These are phyloP conservation scores for Apteryx owenii DNA, from an alignment of 2,113 vertebrate species.

Conservation along the genomic window DNA sequence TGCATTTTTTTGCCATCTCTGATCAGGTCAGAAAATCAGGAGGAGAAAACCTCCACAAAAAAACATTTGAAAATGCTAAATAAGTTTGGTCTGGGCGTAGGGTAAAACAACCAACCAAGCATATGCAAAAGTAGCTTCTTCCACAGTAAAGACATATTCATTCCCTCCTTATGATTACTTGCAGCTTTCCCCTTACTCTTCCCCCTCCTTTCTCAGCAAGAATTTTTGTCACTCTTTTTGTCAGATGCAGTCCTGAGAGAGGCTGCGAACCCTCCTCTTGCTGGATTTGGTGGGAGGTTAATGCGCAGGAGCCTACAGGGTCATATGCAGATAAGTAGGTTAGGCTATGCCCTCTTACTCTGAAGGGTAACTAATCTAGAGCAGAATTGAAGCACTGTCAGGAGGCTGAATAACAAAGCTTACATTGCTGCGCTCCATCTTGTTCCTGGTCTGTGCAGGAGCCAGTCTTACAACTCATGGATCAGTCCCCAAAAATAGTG, in stretches of 20 bases:
- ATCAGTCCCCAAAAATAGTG: background rate
- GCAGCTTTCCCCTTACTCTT: background rate
- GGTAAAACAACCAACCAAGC: background rate
- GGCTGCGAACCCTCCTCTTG: background rate
- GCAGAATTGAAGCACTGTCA: background rate
- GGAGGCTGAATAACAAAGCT: background rate
- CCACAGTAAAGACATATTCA: background rate
- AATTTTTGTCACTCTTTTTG: no score
- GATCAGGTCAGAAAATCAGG: background rate
- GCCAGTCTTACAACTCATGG: background rate
- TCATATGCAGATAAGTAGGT: background rate
- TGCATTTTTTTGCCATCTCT: background rate
- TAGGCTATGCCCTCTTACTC: background rate
- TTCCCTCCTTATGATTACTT: background rate
- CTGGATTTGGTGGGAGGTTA: background rate
- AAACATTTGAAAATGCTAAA: background rate
- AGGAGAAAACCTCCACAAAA: background rate
- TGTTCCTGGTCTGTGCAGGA: background rate
- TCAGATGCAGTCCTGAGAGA: background rate
- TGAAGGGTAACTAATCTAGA: background rate
- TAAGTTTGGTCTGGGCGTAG: background rate
- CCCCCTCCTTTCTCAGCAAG: background rate
- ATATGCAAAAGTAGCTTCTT: background rate
- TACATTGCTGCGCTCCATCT: background rate
- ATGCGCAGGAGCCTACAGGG: background rate